Evolutionary conservation across 2,888 invertebrate genomes (phyloP).

Genomic region (Heliothis peltigera): DNA sequence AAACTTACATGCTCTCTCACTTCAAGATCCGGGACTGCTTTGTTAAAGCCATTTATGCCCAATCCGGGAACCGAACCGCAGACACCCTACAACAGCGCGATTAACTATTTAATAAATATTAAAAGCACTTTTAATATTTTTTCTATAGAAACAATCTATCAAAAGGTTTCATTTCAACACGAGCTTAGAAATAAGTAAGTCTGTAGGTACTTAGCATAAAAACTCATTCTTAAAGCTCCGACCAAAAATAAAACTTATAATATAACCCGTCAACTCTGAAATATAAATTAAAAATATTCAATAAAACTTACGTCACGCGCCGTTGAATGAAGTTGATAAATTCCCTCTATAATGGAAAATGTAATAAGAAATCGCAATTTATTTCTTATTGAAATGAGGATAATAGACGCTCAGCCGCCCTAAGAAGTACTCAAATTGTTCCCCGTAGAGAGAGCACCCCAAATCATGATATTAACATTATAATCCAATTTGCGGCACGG

Average conservation of each 20-base stretch:
- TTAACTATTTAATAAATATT: too few relatives aligned
- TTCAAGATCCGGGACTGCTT: too few relatives aligned
- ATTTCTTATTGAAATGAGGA: conserved; percentile 89
- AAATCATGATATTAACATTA: conserved; percentile 87
- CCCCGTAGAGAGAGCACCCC: conserved; percentile 76
- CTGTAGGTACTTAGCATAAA: conserved; percentile 5
- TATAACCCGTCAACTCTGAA: conserved; percentile 27
- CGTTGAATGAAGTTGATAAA: conserved; percentile 85
- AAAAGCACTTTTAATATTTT: too few relatives aligned
- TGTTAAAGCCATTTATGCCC: too few relatives aligned
- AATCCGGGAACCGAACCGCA: too few relatives aligned
- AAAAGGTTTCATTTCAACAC: conserved; percentile 17
- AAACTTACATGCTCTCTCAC: too few relatives aligned
- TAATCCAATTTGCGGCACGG: conserved; percentile 86
- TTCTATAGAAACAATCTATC: too few relatives aligned
- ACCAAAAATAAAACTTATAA: conserved; percentile 24
- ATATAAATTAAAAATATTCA: conserved; percentile 73
- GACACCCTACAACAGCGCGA: too few relatives aligned
- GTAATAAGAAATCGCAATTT: conserved; percentile 90
- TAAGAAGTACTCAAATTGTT: conserved; percentile 82
- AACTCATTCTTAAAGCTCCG: conserved; percentile 2
- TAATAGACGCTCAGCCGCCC: conserved; percentile 84
- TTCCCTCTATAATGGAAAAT: conserved; percentile 86
- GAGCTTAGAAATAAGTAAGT: conserved; percentile 22
- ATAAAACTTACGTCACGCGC: conserved; percentile 81